Base-by-base conservation (phyloP, 2,797 vertebrate genomes). In the Etheostoma perlongum region DNA sequence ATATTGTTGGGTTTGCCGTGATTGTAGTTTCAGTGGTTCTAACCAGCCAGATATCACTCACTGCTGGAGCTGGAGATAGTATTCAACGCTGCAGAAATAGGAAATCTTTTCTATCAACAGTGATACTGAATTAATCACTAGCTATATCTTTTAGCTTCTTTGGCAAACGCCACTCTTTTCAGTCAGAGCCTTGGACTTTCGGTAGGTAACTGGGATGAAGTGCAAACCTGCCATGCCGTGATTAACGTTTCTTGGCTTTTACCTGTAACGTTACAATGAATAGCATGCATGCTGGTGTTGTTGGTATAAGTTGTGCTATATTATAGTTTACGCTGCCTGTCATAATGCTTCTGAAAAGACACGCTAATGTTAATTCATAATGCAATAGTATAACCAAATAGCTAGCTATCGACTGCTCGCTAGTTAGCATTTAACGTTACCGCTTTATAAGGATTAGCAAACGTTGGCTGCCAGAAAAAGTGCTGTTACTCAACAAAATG, bases 131-230 rank as follows among this genome's bases (percentile, higher is more conserved):
- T 67, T 77, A 40, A 36, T 86, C 72, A 78, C 62, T 40, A 40
- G 3, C 36, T 77, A 57, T 74, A 85, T 81, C 83, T 62, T 72
- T 47, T 87, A 92, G 88, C 85, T 88, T 89, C 81, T 91, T 75
- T 84, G 93, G 92, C 90, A 84, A 81, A 91, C 91, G 88, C 89
- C 90, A 81, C 89, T 90, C 84, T 90, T 94, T 93, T 91, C 91
- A 92, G 85, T 93, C 93, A 94, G 91, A 95, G 92, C 90, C 92
- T 90, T 74, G 95, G 95, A 96, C 92, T 92, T 92, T 94, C 93
- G 94, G 95, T 95, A 95, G 94, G 95, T 96, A 94, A 94, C 91
- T 76, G 88, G 78, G 79, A 67, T 91, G 82, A 86, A 87, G 85
- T 89, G 78, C 79, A 82, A 84, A 78, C 81, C 76, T 80, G 67